Conservation (phyloP, 2,888 invertebrate genomes). For the Autographa pulchrina region DNA sequence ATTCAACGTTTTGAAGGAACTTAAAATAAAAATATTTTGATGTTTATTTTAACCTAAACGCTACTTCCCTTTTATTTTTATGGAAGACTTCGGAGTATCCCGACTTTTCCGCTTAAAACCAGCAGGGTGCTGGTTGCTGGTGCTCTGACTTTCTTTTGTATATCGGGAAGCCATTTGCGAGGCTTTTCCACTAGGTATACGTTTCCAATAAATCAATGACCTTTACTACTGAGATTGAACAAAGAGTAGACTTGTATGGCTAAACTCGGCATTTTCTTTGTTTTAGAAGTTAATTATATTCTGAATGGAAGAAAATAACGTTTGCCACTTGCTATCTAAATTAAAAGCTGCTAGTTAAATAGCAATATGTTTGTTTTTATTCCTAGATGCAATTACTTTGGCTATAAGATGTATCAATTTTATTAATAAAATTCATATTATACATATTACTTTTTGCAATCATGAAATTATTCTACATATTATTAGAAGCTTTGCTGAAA, state of each 20-base stretch:
- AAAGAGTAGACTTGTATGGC: slow-evolving; percentile 3
- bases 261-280: slow-evolving; percentile 30
- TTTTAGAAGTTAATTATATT: slow-evolving; percentile 18
- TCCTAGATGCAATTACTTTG: not conserved
- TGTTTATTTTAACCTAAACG: too few species aligned
- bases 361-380: not conserved
- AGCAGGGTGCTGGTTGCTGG: too few species aligned
- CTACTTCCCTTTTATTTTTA: too few species aligned
- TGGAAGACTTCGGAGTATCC: too few species aligned
- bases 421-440: too few species aligned
- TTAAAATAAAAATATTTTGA: too few species aligned
- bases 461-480: not conserved
- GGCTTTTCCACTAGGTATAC: not conserved
- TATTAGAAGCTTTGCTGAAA: not conserved
- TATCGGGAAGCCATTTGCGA: too few species aligned
- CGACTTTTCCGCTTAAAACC: too few species aligned
- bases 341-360: slow-evolving; percentile 14
- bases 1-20: too few species aligned
- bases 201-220: not conserved
- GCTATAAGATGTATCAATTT: not conserved
- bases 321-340: slow-evolving; percentile 32
- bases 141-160: too few species aligned
- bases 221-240: not conserved
- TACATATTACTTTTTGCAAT: too few species aligned
- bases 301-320: slow-evolving; percentile 23